Evolutionary conservation across 1,140 invertebrate genomes (phyloP).

Genomic region (Luehdorfia chinensis): DNA sequence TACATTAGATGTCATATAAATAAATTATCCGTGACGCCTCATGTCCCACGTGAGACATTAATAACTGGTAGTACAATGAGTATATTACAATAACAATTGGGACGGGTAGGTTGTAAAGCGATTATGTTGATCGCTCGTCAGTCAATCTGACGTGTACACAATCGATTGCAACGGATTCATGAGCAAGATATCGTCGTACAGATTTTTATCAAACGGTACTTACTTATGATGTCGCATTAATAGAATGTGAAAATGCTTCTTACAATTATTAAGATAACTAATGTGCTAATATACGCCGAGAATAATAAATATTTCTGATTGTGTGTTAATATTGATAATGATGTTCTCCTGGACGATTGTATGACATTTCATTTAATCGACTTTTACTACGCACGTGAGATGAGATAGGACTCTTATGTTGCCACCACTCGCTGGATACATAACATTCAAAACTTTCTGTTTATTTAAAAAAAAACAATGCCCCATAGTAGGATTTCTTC

Average conservation of each 20-base stretch:
- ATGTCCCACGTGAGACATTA: slow-evolving; percentile 47
- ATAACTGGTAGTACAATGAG: slow-evolving; percentile 63
- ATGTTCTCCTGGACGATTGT: too few relatives aligned
- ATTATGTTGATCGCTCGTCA: slow-evolving; percentile 64
- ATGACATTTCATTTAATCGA: too few relatives aligned
- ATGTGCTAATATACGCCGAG: too few relatives aligned
- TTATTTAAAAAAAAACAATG: too few relatives aligned
- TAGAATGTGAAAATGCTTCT: slow-evolving; percentile 2
- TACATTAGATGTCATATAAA: slow-evolving; percentile 21
- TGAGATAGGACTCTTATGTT: too few relatives aligned
- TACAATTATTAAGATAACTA: slow-evolving; percentile 39
- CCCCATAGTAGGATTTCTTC: too few relatives aligned
- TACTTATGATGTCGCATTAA: slow-evolving; percentile 23
- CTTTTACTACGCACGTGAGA: too few relatives aligned
- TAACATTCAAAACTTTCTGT: too few relatives aligned
- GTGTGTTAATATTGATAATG: too few relatives aligned
- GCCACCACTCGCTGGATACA: too few relatives aligned
- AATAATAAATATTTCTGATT: too few relatives aligned
- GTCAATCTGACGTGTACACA: slow-evolving; percentile 52
- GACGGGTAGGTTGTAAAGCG: slow-evolving; percentile 62
- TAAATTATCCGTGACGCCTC: slow-evolving; percentile 37
- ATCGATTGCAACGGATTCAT: slow-evolving; percentile 50
- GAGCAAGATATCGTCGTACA: slow-evolving; percentile 44
- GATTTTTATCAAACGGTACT: slow-evolving; percentile 47
- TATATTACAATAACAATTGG: slow-evolving; percentile 66